phyloP scores from a whole-genome alignment of 2,888 invertebrate genomes.

The Lithophane ornitopus region DNA sequence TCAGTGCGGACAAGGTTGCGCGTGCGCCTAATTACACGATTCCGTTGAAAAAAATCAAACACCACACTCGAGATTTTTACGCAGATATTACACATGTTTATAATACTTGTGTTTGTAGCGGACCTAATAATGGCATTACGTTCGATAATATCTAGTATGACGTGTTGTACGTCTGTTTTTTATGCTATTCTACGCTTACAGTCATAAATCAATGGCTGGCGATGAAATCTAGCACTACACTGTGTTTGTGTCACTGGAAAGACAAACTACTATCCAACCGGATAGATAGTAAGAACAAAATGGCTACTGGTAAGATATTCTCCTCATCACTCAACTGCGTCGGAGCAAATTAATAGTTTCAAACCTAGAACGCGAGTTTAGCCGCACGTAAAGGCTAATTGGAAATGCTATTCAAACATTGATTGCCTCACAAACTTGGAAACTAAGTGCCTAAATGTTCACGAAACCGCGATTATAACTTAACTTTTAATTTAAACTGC shows the following conservation, averaged over 20 bases:
- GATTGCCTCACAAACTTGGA: constrained; percentile 46
- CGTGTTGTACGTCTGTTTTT: constrained; percentile 34
- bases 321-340: constrained; percentile 22
- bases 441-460: constrained; percentile 33
- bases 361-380: constrained; percentile 36
- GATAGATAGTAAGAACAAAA: constrained; percentile 46
- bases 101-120: constrained; percentile 36
- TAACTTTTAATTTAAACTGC: constrained; percentile 24
- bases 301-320: constrained; percentile 27
- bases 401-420: constrained; percentile 46
- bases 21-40: constrained; percentile 69
- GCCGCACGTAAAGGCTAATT: constrained; percentile 52
- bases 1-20: constrained; percentile 71
- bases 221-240: constrained; percentile 44
- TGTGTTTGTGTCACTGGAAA: constrained; percentile 42
- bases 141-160: constrained; percentile 49
- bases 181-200: constrained; percentile 33
- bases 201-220: constrained; percentile 47
- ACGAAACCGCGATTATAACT: constrained; percentile 34
- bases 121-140: constrained; percentile 47
- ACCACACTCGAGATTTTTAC: constrained; percentile 59
- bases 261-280: constrained; percentile 32
- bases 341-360: constrained; percentile 47
- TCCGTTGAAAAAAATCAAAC: constrained; percentile 61
- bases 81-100: constrained; percentile 44